phyloP scores from a whole-genome alignment of 1,140 invertebrate species.

The Matsumurasca onukii region DNA sequence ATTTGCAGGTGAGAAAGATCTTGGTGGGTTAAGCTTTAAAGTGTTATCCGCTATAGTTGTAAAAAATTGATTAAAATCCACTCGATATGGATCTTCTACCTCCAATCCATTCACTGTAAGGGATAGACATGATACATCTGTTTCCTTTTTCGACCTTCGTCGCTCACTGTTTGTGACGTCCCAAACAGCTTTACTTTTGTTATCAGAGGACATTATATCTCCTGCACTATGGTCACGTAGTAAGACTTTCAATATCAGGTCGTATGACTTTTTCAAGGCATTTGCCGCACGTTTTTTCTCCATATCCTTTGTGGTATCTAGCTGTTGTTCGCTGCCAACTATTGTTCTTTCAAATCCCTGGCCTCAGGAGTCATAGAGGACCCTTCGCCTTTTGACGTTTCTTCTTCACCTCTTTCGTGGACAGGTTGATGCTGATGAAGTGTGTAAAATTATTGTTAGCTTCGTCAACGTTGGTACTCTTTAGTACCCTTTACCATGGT shows the following conservation, averaged over 20 bases:
- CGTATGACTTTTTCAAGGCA: not conserved
- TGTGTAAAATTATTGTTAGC: not conserved
- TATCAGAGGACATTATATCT: not conserved
- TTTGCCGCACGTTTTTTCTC: not conserved
- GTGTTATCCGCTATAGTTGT: too few relatives aligned
- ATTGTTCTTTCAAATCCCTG: not conserved
- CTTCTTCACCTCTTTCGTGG: not conserved
- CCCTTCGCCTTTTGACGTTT: not conserved
- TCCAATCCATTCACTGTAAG: too few relatives aligned
- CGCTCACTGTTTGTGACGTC: not conserved
- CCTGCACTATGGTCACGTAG: not conserved
- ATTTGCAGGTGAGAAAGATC: too few relatives aligned
- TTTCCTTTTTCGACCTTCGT: not conserved
- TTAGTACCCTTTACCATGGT: too few relatives aligned
- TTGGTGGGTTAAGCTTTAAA: too few relatives aligned
- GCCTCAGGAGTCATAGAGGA: not conserved
- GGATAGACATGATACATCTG: too few relatives aligned
- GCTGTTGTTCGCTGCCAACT: not conserved
- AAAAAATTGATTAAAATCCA: not conserved
- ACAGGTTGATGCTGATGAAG: not conserved
- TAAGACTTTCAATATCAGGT: not conserved
- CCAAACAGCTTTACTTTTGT: not conserved
- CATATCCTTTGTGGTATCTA: not conserved
- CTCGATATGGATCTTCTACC: too few relatives aligned
- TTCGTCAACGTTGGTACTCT: not conserved